Evolutionary conservation across 2,888 invertebrate genomes (phyloP).

Genomic region (Fragum whitleyi): DNA sequence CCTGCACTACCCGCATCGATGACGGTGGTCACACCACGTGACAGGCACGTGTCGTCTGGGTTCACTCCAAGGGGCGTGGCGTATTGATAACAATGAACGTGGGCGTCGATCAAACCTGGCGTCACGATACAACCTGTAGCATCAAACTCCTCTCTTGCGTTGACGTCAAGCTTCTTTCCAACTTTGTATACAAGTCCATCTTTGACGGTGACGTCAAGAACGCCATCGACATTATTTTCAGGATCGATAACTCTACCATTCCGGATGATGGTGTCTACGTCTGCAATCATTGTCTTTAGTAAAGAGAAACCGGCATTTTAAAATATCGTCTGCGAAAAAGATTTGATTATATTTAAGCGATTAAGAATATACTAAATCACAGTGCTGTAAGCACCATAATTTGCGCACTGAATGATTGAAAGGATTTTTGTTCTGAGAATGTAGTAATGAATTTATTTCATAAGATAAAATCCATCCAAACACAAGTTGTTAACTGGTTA

Average conservation of each 20-base stretch:
- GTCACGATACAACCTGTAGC: constrained; percentile 78
- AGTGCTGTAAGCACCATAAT: too few relatives aligned
- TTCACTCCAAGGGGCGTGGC: constrained; percentile 81
- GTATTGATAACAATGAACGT: constrained; percentile 80
- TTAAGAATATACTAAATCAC: too few relatives aligned
- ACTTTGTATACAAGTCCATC: constrained; percentile 55
- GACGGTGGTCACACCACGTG: constrained; percentile 79
- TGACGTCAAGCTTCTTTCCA: constrained; percentile 50
- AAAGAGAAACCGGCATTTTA: too few relatives aligned
- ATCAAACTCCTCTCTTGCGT: constrained; percentile 67
- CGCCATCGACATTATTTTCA: constrained; percentile 68
- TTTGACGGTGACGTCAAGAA: constrained; percentile 69
- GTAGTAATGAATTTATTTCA: too few relatives aligned
- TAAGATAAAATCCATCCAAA: too few relatives aligned
- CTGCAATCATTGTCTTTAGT: not conserved
- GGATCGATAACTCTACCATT: constrained; percentile 79
- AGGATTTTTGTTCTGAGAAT: too few relatives aligned
- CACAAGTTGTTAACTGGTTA: too few relatives aligned
- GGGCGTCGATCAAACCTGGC: constrained; percentile 82
- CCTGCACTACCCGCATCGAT: constrained; percentile 82
- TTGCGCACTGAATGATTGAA: too few relatives aligned
- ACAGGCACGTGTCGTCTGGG: constrained; percentile 75
- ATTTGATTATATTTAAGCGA: too few relatives aligned
- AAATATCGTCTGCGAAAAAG: too few relatives aligned
- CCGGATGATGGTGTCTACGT: constrained; percentile 64